Evolutionary conservation across 2,113 vertebrate genomes (phyloP), one percentile per base, ranked within the genome.

Genomic region (Thalassoma bifasciatum): DNA sequence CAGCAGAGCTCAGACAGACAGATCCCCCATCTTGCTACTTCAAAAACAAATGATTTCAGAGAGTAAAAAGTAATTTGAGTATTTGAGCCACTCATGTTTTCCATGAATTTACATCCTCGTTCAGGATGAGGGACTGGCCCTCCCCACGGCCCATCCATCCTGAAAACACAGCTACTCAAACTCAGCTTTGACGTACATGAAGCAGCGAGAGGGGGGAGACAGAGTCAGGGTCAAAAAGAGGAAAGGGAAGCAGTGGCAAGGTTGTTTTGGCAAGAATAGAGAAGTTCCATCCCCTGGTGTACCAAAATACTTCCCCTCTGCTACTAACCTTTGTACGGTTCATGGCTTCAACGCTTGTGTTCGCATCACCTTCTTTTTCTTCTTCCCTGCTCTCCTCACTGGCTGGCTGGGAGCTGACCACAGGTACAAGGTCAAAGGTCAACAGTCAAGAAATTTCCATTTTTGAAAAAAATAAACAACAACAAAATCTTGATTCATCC

Each of bases 271-370:
- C 77, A 49, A 73, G 23, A 74, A 75, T 0, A 77, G 72, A 86
- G 88, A 86, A 91, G 81, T 72, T 42, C 11, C 21, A 19, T 10
- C 50, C 68, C 37, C 22, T 54, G 16, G 3, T 51, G 54, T 63
- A 63, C 63, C 50, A 9, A 67, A 64, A 62, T 30, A 76, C 62
- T 86, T 88, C 79, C 65, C 49, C 46, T 67, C 58, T 66, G 46
- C 9, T 26, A 95, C 96, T 94, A 74, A 97, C 97, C 91, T 95
- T 89, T 1, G 82, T 62, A 22, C 86, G 75, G 81, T 83, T 95
- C 88, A 91, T 92, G 75, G 83, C 59, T 59, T 62, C 81, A 12
- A 59, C 65, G 49, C 72, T 66, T 66, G 71, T 59, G 50, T 88
- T 86, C 60, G 34, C 79, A 71, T 87, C 75, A 22, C 54, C 75